phyloP scores from a whole-genome alignment of 37 sponge, comb jelly and placozoan species.

The Theonella swinhoei region DNA sequence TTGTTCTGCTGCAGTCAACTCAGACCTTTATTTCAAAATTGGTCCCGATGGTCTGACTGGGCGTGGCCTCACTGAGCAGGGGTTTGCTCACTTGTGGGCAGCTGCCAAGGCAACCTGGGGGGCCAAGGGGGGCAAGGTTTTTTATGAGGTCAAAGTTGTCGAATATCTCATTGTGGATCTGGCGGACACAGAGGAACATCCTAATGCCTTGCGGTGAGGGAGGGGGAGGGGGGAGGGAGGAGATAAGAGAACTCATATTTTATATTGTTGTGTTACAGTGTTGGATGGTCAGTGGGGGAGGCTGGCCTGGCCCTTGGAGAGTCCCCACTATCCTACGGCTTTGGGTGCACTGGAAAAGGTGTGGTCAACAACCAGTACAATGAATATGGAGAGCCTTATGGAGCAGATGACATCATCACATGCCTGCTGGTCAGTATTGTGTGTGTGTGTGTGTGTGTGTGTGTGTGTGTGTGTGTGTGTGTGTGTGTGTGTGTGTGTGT shows the following conservation, averaged over 20 bases:
- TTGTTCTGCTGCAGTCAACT: slow-evolving; percentile 45
- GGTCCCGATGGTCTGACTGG: slow-evolving; percentile 74
- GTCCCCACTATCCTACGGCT: slow-evolving; percentile 81
- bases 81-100: slow-evolving; percentile 81
- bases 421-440: slow-evolving; percentile 83
- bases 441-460: not conserved
- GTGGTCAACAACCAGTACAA: slow-evolving; percentile 49
- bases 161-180: slow-evolving; percentile 37
- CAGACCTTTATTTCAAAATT: slow-evolving; percentile 82
- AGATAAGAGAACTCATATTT: not conserved
- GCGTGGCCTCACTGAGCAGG: slow-evolving; percentile 52
- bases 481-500: slow-evolving; percentile 6
- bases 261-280: slow-evolving; percentile 22
- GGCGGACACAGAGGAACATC: slow-evolving; percentile 47
- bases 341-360: slow-evolving; percentile 73
- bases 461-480: slow-evolving; percentile 9
- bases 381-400: slow-evolving; percentile 79
- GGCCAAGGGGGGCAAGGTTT: slow-evolving; percentile 74
- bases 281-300: slow-evolving; percentile 82
- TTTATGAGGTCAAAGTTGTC: slow-evolving; percentile 70
- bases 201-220: slow-evolving; percentile 52
- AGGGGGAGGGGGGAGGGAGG: not conserved
- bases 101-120: slow-evolving; percentile 80
- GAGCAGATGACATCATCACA: slow-evolving; percentile 83
- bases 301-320: slow-evolving; percentile 67